These are phyloP conservation scores for Pteronura brasiliensis DNA, from an alignment of 2,113 vertebrate species.

Conservation along the genomic window DNA sequence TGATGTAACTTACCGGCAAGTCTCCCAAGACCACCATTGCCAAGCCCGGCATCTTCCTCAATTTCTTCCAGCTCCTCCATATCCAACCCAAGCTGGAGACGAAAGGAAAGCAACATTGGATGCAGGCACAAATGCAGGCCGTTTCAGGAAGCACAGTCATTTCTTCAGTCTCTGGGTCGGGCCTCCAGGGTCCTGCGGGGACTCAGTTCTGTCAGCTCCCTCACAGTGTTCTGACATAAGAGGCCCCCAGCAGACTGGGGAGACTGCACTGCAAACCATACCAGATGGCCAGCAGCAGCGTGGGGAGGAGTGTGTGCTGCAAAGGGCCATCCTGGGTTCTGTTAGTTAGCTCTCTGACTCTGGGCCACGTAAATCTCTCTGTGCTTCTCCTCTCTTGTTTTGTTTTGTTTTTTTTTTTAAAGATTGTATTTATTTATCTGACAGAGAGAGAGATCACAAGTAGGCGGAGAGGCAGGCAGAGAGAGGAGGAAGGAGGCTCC, in stretches of 20 bases:
- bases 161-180: background rate
- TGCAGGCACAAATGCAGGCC: background rate
- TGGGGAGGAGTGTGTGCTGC: background rate
- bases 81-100: slow-evolving; percentile 91
- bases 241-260: background rate
- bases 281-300: rapidly evolving
- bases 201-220: background rate
- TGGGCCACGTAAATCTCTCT: background rate
- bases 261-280: background rate
- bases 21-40: slow-evolving; percentile 95
- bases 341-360: background rate
- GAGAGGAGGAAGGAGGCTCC: too few relatives aligned
- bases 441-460: too few relatives aligned
- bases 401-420: too few relatives aligned
- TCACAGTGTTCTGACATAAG: background rate
- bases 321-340: background rate
- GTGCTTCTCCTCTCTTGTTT: background rate
- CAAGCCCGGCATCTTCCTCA: slow-evolving; percentile 96
- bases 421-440: too few relatives aligned
- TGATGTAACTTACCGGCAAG: slow-evolving; percentile 90
- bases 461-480: too few relatives aligned
- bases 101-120: background rate
- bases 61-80: slow-evolving; percentile 98
- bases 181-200: background rate
- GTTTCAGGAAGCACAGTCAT: background rate